Percentiles rank a stretch among this genome's conserved stretches.
These are phyloP conservation scores for Hestina assimilis DNA, from an alignment of 1,140 invertebrate species.

Conservation along the genomic window DNA sequence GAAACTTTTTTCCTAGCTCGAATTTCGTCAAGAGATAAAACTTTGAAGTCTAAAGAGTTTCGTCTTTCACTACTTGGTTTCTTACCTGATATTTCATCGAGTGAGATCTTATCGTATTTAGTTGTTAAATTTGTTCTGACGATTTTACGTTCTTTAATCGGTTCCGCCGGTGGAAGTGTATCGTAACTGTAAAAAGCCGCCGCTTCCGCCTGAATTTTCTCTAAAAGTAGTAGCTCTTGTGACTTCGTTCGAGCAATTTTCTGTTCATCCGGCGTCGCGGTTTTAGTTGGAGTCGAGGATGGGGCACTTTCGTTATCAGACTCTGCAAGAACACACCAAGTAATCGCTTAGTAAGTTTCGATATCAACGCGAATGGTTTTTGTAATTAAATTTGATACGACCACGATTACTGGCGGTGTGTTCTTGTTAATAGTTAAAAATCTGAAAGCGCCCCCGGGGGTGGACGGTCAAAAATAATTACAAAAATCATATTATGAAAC, in stretches of 20 bases:
- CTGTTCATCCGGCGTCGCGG: slow-evolving; percentile 37
- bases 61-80: slow-evolving; percentile 36
- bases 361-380: slow-evolving; percentile 53
- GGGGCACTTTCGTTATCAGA: slow-evolving; percentile 84
- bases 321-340: slow-evolving; percentile 84
- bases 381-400: slow-evolving; percentile 72
- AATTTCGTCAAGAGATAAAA: slow-evolving; percentile 64
- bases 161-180: slow-evolving; percentile 31
- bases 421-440: slow-evolving; percentile 46
- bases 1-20: slow-evolving; percentile 51
- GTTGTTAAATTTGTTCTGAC: slow-evolving; percentile 45
- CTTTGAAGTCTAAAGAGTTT: slow-evolving; percentile 61
- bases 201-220: slow-evolving; percentile 83
- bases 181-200: slow-evolving; percentile 83
- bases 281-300: slow-evolving; percentile 80
- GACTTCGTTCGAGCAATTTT: slow-evolving; percentile 77
- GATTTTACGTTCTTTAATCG: slow-evolving; percentile 45
- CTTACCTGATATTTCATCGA: slow-evolving; percentile 62
- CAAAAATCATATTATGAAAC: slow-evolving; percentile 76
- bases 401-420: slow-evolving; percentile 57
- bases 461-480: slow-evolving; percentile 73
- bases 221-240: slow-evolving; percentile 82
- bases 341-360: slow-evolving; percentile 49
- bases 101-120: slow-evolving; percentile 57
- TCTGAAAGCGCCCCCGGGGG: slow-evolving; percentile 57